Percentiles rank a stretch among this genome's conserved stretches.
Conservation (phyloP, 2,888 invertebrate species). For the Apomyelois bistriatella region DNA sequence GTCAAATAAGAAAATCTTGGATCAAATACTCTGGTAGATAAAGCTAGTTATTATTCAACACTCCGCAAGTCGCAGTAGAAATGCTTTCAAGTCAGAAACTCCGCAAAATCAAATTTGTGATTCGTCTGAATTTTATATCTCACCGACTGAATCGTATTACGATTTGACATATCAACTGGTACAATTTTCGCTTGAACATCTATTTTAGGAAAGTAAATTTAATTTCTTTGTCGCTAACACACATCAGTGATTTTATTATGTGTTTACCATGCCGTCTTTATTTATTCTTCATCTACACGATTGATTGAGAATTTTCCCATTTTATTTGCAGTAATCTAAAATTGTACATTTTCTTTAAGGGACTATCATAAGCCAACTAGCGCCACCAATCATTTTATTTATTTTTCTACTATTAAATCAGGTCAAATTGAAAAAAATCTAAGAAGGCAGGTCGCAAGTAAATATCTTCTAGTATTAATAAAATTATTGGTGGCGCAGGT, state of each 20-base stretch:
- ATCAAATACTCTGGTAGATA: not conserved
- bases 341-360: too few species aligned
- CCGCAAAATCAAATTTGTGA: slow-evolving; percentile 11
- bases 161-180: slow-evolving; percentile 11
- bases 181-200: slow-evolving; percentile 3
- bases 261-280: not conserved
- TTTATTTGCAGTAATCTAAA: not conserved
- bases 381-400: too few species aligned
- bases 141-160: slow-evolving; percentile 9
- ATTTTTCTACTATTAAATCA: too few species aligned
- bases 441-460: too few species aligned
- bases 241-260: not conserved
- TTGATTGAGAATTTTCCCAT: not conserved
- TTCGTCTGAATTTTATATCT: slow-evolving; percentile 8
- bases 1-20: not conserved
- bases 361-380: too few species aligned
- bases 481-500: too few species aligned
- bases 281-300: not conserved
- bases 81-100: slow-evolving; percentile 7
- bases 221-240: not conserved
- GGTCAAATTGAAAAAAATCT: too few species aligned
- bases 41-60: slow-evolving; percentile 4
- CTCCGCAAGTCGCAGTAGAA: slow-evolving; percentile 3
- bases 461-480: too few species aligned
- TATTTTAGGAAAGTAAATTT: slow-evolving; percentile 8